Evolutionary conservation across 2,888 invertebrate genomes (phyloP).

Genomic region (Trichogramma evanescens): DNA sequence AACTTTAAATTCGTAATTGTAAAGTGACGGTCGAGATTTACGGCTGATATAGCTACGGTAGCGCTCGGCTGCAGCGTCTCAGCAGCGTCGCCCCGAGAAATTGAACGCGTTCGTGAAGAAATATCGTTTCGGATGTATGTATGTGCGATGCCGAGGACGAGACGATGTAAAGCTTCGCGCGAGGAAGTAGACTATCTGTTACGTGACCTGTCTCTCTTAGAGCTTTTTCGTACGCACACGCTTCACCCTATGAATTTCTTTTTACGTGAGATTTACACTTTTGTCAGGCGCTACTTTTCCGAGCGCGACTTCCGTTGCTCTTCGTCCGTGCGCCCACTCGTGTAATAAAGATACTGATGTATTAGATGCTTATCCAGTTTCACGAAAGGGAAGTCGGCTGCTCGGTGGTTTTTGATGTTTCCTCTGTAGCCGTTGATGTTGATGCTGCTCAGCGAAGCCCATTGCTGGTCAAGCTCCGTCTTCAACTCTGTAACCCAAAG

Average conservation of each 20-base stretch:
- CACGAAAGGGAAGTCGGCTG: conserved; percentile 17
- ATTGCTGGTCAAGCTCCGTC: background rate
- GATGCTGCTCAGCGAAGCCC: background rate
- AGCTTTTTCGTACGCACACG: conserved; percentile 4
- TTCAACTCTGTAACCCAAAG: conserved; percentile 16
- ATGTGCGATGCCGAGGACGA: background rate
- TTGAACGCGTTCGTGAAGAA: conserved; percentile 8
- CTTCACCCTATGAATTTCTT: conserved; percentile 4
- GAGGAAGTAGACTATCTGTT: conserved; percentile 29
- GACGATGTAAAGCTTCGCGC: background rate
- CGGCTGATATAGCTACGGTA: background rate
- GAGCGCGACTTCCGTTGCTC: conserved; percentile 4
- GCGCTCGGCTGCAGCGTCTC: background rate
- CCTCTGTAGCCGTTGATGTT: conserved; percentile 6
- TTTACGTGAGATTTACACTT: background rate
- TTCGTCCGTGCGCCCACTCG: conserved; percentile 18
- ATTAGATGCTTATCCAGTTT: conserved; percentile 29
- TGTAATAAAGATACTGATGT: conserved; percentile 16
- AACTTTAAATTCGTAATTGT: conserved; percentile 7
- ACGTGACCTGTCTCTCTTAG: conserved; percentile 3
- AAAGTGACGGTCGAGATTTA: conserved; percentile 7
- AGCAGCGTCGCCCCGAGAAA: background rate
- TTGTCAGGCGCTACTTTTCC: background rate
- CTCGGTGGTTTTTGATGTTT: background rate
- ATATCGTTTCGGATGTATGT: conserved; percentile 14